Base-by-base conservation (phyloP, 2,113 vertebrate genomes). In the Actinemys pallida region DNA sequence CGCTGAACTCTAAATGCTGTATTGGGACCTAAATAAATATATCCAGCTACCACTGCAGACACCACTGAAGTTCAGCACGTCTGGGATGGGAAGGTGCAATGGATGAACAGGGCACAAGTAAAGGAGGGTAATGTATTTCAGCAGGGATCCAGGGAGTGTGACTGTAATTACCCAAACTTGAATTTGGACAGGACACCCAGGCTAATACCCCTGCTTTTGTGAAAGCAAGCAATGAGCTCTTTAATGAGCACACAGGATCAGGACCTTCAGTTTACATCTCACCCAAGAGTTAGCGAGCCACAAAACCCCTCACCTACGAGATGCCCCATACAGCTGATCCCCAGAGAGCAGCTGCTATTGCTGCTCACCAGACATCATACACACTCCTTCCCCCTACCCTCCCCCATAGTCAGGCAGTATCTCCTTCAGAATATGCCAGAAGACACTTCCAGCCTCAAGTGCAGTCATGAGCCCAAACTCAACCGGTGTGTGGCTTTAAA, bases 381-480 rank as follows among this genome's bases (percentile, higher is more conserved):
- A 42, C 87, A 42, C 20, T 8, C 16, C 62, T 92, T 94, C 50
- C 92, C 29, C 53, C 89, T 79, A 80, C 80, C 42, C n/a, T 8
- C 81, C 81, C 80, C 42, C 31, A 75, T 8, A 62, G 52, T 50
- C 80, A 95, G 83, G 72, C 84, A 94, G 1, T 84, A 80, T 83
- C 59, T 93, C 79, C 81, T 93, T 92, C 79, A 81, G 82, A 85
- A 92, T 90, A 88, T 0, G 3, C 81, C 86, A 78, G 65, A 54
- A 86, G 84, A 93, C 94, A 92, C 0, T 9, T 96, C 90, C 96
- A 76, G 84, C 56, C 62, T 90, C 0, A 1, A 91, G 1, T 83
- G 85, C 92, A 97, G 92, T 62, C 92, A 80, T 86, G 92, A 90
- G 92, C 76, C 25, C 96, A 92, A 97, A 96, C 90, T 97, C 96